Percentiles rank a stretch among this genome's conserved stretches.
phyloP scores from a whole-genome alignment of 2,113 vertebrate species.

The Ictidomys tridecemlineatus region DNA sequence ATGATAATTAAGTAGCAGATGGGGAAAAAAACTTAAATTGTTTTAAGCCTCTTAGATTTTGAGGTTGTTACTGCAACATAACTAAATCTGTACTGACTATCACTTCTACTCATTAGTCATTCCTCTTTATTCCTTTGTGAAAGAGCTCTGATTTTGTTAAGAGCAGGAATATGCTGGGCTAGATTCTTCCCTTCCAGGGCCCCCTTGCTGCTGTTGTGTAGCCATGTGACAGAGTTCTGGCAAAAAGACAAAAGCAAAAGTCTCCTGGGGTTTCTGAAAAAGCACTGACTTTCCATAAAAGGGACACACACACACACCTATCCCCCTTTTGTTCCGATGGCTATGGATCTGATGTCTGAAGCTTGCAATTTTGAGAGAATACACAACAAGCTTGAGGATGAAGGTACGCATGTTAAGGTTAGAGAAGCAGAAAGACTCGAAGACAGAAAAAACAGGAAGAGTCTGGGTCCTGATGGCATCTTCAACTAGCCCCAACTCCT shows the following conservation, averaged over 20 bases:
- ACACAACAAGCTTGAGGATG: not conserved
- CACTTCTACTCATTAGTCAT: not conserved
- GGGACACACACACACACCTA: not conserved
- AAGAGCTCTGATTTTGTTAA: not conserved
- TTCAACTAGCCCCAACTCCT: not conserved
- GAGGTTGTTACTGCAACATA: not conserved
- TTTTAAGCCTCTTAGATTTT: not conserved
- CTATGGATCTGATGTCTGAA: not conserved
- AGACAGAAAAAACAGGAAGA: not conserved
- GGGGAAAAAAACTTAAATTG: not conserved
- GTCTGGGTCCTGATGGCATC: not conserved
- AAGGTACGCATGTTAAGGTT: not conserved
- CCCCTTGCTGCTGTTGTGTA: not conserved
- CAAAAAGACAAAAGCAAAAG: not conserved
- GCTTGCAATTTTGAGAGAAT: not conserved
- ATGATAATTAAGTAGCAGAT: not conserved
- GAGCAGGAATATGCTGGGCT: not conserved
- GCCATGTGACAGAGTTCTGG: not conserved
- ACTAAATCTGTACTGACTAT: not conserved
- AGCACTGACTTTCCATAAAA: not conserved
- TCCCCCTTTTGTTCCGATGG: not conserved
- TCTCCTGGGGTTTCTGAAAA: not conserved
- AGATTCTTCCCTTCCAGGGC: not conserved
- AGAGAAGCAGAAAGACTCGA: not conserved
- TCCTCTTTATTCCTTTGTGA: not conserved